A percentile compares a stretch with the other conserved stretches of the same genome.
Conservation (phyloP, 2,797 vertebrate genomes). For the Coregonus ussuriensis region DNA sequence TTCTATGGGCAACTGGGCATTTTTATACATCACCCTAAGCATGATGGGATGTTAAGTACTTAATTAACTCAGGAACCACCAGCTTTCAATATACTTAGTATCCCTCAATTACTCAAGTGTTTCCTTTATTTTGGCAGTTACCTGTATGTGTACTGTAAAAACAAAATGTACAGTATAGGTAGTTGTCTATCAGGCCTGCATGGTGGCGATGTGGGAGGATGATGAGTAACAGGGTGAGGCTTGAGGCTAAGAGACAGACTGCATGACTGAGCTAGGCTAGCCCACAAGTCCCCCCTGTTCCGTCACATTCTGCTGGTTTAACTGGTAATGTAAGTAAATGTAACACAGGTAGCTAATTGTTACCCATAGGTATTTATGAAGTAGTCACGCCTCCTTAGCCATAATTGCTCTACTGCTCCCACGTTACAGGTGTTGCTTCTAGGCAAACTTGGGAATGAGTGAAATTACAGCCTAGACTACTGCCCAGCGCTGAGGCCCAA, state of each 20-base stretch:
- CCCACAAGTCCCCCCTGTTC: neutral
- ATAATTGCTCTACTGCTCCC: constrained; percentile 23
- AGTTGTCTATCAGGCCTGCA: neutral
- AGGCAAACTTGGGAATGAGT: constrained; percentile 10
- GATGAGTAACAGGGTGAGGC: neutral
- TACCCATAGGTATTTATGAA: constrained; percentile 24
- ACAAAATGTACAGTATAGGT: neutral
- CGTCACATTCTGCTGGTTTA: neutral
- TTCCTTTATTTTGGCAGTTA: too few relatives aligned
- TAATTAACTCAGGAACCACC: too few relatives aligned
- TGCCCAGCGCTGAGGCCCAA: neutral
- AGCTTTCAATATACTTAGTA: too few relatives aligned
- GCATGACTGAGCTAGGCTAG: neutral
- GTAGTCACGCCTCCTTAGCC: neutral
- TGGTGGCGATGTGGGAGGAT: neutral
- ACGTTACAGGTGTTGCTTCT: constrained; percentile 40
- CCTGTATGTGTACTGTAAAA: too few relatives aligned
- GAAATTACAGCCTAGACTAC: neutral
- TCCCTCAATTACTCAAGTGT: too few relatives aligned
- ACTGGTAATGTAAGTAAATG: too few relatives aligned
- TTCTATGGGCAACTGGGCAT: too few relatives aligned
- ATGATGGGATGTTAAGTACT: too few relatives aligned
- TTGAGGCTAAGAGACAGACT: neutral
- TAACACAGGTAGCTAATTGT: neutral
- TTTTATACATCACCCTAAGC: too few relatives aligned